Percentiles rank a stretch among this genome's conserved stretches.
These are phyloP conservation scores for Scophthalmus maximus DNA, from an alignment of 2,113 vertebrate genomes.

Conservation along the genomic window DNA sequence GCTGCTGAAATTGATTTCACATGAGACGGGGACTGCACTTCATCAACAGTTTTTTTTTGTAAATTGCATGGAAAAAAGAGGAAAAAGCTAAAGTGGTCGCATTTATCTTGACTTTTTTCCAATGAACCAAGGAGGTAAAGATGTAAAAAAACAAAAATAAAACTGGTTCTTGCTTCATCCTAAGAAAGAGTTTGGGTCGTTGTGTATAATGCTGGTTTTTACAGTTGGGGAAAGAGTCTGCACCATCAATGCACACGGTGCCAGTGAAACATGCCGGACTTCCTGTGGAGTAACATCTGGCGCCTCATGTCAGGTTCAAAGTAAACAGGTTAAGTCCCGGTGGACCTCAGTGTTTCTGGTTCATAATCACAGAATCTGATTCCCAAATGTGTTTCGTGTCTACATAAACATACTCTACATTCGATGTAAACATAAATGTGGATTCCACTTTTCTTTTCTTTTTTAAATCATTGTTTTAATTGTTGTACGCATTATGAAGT, in stretches of 20 bases:
- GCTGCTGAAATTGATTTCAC: constrained; percentile 83
- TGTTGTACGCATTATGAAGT: too few relatives aligned
- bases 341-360: constrained; percentile 17
- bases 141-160: constrained; percentile 48
- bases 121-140: constrained; percentile 48
- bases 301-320: constrained; percentile 45
- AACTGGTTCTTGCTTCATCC: constrained; percentile 42
- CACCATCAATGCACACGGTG: background rate
- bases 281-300: constrained; percentile 69
- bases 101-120: constrained; percentile 66
- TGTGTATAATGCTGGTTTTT: constrained; percentile 38
- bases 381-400: too few relatives aligned
- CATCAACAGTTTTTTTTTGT: constrained; percentile 79
- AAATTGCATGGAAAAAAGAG: constrained; percentile 69
- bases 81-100: constrained; percentile 31
- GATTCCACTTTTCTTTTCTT: too few relatives aligned
- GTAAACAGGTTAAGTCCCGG: background rate
- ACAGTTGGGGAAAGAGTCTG: too few relatives aligned
- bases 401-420: too few relatives aligned
- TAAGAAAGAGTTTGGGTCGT: constrained; percentile 3
- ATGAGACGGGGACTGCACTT: constrained; percentile 75
- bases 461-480: too few relatives aligned
- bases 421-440: too few relatives aligned
- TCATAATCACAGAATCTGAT: too few relatives aligned
- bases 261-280: constrained; percentile 53